Evolutionary conservation across 2,888 invertebrate genomes (phyloP).

Genomic region (Patella ulyssiponensis): DNA sequence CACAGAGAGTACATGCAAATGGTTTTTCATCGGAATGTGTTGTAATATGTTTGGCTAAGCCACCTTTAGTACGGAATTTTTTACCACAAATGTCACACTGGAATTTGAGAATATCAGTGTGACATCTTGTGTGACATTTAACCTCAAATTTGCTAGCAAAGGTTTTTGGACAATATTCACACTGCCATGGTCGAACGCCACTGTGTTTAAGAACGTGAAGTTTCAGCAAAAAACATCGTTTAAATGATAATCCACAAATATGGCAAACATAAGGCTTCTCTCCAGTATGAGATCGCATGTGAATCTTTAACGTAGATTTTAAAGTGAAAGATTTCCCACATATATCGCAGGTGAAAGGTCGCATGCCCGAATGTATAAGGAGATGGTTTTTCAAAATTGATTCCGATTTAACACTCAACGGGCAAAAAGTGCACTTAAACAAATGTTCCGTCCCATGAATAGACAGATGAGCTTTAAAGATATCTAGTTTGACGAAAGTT

Average conservation of each 20-base stretch:
- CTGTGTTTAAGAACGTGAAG: neutral
- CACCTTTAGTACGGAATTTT: neutral
- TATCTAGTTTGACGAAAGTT: neutral
- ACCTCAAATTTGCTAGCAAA: neutral
- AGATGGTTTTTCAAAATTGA: neutral
- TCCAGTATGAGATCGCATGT: neutral
- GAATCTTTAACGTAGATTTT: neutral
- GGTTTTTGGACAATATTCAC: neutral
- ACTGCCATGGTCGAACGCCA: neutral
- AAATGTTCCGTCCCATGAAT: neutral
- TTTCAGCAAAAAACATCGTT: neutral
- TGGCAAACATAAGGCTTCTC: slow-evolving; percentile 1
- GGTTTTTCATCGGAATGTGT: neutral
- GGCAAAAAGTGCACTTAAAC: neutral
- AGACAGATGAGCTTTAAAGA: neutral
- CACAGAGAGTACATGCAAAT: neutral
- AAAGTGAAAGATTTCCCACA: neutral
- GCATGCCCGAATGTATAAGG: neutral
- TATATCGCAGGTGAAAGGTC: neutral
- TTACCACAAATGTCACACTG: neutral
- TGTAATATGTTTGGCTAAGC: neutral
- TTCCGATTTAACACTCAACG: neutral
- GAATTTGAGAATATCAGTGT: neutral
- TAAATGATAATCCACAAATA: neutral
- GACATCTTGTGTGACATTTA: neutral